A percentile compares a stretch with the other conserved stretches of the same genome.
Conservation (phyloP, 1,140 invertebrate species). For the Armadillidium nasatum region DNA sequence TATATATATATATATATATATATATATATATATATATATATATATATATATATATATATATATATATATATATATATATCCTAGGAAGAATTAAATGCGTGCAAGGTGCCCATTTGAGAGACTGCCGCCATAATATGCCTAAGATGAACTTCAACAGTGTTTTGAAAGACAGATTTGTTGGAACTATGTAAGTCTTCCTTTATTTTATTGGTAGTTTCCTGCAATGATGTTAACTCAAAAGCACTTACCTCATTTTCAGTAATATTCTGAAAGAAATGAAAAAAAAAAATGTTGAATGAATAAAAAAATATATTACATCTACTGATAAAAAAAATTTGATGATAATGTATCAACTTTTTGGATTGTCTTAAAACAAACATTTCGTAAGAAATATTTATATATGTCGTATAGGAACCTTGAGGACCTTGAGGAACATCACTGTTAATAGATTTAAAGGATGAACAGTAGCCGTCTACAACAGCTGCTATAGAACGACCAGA, state of each 20-base stretch:
- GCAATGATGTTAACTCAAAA: slow-evolving; percentile 85
- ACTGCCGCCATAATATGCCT: slow-evolving; percentile 84
- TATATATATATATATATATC: background rate
- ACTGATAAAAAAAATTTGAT: too few relatives aligned
- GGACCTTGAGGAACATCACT: too few relatives aligned
- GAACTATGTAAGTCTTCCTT: slow-evolving; percentile 68
- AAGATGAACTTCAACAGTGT: slow-evolving; percentile 84
- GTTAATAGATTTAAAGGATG: too few relatives aligned
- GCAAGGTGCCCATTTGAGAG: slow-evolving; percentile 59
- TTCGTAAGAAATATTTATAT: too few relatives aligned
- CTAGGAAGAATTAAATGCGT: slow-evolving; percentile 37
- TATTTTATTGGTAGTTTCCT: slow-evolving; percentile 86
- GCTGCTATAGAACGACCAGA: too few relatives aligned
- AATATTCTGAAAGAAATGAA: slow-evolving; percentile 60
- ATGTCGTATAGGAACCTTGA: too few relatives aligned
- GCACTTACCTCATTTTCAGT: slow-evolving; percentile 83
- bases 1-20: background rate
- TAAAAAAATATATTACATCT: background rate
- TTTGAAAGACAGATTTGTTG: slow-evolving; percentile 80
- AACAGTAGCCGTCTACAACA: too few relatives aligned
- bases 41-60: background rate
- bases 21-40: slow-evolving; percentile 2
- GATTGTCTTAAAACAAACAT: too few relatives aligned
- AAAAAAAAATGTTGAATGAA: slow-evolving; percentile 12
- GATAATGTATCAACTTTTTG: too few relatives aligned